phyloP scores from a whole-genome alignment of 1,140 invertebrate species.

The Drosophila saltans region DNA sequence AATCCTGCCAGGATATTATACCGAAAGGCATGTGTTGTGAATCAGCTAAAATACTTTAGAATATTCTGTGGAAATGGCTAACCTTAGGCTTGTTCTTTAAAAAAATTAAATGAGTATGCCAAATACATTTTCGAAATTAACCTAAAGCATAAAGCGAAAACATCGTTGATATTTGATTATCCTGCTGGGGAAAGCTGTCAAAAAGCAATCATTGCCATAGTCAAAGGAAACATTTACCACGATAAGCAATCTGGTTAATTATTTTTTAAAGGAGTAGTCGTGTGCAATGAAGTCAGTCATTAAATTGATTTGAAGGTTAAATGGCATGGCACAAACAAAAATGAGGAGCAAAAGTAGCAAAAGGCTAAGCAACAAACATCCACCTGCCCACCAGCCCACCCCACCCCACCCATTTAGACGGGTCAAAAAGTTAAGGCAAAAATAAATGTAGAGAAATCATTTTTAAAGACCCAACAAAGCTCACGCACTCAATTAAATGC shows the following conservation, averaged over 20 bases:
- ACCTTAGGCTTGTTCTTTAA: too few species aligned
- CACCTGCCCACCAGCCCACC: conserved; percentile 21
- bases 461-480: conserved; percentile 54
- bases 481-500: conserved; percentile 79
- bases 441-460: conserved; percentile 29
- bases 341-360: background rate
- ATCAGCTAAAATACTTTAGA: conserved; percentile 15
- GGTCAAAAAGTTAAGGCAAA: conserved; percentile 19
- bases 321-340: conserved; percentile 62
- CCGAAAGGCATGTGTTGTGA: conserved; percentile 43
- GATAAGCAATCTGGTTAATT: conserved; percentile 63
- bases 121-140: background rate
- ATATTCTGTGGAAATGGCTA: conserved; percentile 10
- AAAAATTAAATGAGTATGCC: background rate
- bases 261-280: conserved; percentile 37
- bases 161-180: conserved; percentile 57
- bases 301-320: conserved; percentile 75
- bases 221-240: conserved; percentile 37
- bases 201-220: too few species aligned
- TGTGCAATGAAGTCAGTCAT: conserved; percentile 66
- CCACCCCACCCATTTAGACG: conserved; percentile 22
- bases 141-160: background rate
- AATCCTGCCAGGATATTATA: conserved; percentile 23
- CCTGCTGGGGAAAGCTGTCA: conserved; percentile 10
- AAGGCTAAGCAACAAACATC: conserved; percentile 4